Evolutionary conservation across 2,113 vertebrate species (phyloP).

Genomic region (Fukomys damarensis): DNA sequence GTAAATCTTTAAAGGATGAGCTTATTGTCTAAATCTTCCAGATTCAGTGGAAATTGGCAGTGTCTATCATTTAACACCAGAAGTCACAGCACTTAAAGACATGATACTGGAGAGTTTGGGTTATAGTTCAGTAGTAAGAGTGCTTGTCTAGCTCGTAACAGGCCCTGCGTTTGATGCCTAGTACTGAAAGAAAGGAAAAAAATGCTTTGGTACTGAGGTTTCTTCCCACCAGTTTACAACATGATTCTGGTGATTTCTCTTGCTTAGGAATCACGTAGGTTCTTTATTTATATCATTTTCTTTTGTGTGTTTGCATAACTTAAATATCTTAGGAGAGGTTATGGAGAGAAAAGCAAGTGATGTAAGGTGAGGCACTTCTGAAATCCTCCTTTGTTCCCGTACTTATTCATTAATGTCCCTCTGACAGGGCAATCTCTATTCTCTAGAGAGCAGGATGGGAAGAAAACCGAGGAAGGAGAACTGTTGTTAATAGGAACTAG

Average conservation of each 20-base stretch:
- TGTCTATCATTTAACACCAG: constrained; percentile 76
- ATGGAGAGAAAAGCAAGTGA: not conserved
- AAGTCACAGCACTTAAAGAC: constrained; percentile 52
- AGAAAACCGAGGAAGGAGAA: not conserved
- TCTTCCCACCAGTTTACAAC: not conserved
- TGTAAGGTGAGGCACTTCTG: not conserved
- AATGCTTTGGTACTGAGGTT: constrained; percentile 50
- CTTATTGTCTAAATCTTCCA: constrained; percentile 70
- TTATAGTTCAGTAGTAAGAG: not conserved
- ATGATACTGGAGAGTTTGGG: not conserved
- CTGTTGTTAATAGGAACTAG: not conserved
- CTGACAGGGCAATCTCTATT: too few species aligned
- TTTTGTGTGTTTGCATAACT: not conserved
- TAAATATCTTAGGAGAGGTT: not conserved
- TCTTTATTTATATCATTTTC: not conserved
- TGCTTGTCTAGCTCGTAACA: not conserved
- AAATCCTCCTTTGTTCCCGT: not conserved
- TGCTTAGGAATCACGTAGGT: not conserved
- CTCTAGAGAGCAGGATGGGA: not conserved
- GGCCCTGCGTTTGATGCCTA: not conserved
- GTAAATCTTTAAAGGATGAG: constrained; percentile 65
- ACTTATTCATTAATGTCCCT: too few species aligned
- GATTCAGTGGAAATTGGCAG: constrained; percentile 77
- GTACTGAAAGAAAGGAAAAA: not conserved
- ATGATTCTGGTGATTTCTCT: constrained; percentile 38